These are phyloP conservation scores for Trypoxylus dichotomus DNA, from an alignment of 1,140 invertebrate species.

Conservation along the genomic window DNA sequence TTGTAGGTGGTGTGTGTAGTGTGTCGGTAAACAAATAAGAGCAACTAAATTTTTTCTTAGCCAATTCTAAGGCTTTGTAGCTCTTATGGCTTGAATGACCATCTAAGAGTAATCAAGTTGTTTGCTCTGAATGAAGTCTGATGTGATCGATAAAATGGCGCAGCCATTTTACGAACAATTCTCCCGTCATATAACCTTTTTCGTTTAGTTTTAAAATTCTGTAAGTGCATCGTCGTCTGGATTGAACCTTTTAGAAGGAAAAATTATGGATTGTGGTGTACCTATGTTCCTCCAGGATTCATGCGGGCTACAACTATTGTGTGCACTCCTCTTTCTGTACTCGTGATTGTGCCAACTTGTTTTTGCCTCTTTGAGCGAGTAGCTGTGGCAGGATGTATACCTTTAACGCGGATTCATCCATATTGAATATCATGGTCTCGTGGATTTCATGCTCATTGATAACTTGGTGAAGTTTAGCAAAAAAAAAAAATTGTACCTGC, in stretches of 20 bases:
- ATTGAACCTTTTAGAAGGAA: conserved; percentile 34
- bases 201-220: conserved; percentile 34
- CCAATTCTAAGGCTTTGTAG: conserved; percentile 36
- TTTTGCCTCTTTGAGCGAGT: conserved; percentile 42
- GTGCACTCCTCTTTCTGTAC: too few species aligned
- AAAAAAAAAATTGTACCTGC: conserved; percentile 36
- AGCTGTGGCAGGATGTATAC: conserved; percentile 47
- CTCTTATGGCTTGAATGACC: too few species aligned
- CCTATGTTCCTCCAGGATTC: conserved; percentile 24
- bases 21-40: conserved; percentile 34
- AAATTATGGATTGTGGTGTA: conserved; percentile 38
- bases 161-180: conserved; percentile 49
- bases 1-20: conserved; percentile 44
- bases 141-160: conserved; percentile 46
- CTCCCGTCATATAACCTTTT: conserved; percentile 34
- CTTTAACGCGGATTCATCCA: conserved; percentile 56
- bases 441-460: conserved; percentile 38
- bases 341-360: too few species aligned
- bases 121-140: conserved; percentile 41
- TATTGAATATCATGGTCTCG: conserved; percentile 44
- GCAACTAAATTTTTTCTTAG: conserved; percentile 32
- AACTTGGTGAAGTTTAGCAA: conserved; percentile 36
- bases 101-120: conserved; percentile 48
- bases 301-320: too few species aligned
- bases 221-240: conserved; percentile 30